Conservation (phyloP, 2,797 vertebrate species). For the Arrhamphus sclerolepis region DNA sequence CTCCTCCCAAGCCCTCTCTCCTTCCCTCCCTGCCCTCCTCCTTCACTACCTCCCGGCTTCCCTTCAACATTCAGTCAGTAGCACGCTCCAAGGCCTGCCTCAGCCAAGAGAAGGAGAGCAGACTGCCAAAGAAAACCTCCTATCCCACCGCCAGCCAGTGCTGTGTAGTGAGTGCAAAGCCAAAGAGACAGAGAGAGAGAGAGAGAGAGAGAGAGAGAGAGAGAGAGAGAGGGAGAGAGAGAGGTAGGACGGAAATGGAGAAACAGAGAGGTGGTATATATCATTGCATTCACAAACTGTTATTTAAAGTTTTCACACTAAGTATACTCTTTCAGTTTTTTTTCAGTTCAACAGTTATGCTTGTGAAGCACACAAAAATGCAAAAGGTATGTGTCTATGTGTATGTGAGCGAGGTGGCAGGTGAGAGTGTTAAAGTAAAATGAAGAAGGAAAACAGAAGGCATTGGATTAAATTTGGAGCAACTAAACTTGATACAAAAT, state of each 20-base stretch:
- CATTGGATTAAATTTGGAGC: slow-evolving; percentile 40
- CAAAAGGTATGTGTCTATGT: background rate
- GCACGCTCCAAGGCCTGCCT: slow-evolving; percentile 83
- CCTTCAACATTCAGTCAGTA: slow-evolving; percentile 88
- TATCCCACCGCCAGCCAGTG: slow-evolving; percentile 71
- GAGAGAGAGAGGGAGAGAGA: too few relatives aligned
- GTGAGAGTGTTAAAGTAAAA: slow-evolving; percentile 33
- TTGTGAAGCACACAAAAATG: slow-evolving; percentile 17
- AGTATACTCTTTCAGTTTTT: background rate
- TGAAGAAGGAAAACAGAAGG: slow-evolving; percentile 40
- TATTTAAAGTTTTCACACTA: slow-evolving; percentile 25
- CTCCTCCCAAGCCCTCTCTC: slow-evolving; percentile 68
- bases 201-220: too few relatives aligned
- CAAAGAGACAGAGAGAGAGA: slow-evolving; percentile 24
- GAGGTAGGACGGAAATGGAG: slow-evolving; percentile 26
- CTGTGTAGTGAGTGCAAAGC: slow-evolving; percentile 52
- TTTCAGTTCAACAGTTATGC: slow-evolving; percentile 19
- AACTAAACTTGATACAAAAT: slow-evolving; percentile 33
- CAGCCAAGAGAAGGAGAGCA: slow-evolving; percentile 75
- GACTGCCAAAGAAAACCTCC: slow-evolving; percentile 83
- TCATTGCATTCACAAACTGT: slow-evolving; percentile 25
- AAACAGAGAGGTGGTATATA: slow-evolving; percentile 37
- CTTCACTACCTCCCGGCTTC: slow-evolving; percentile 81
- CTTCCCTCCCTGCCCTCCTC: slow-evolving; percentile 62
- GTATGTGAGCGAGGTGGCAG: slow-evolving; percentile 10